Conservation (phyloP, 2,797 vertebrate genomes). For the Chloroceryle amazona region DNA sequence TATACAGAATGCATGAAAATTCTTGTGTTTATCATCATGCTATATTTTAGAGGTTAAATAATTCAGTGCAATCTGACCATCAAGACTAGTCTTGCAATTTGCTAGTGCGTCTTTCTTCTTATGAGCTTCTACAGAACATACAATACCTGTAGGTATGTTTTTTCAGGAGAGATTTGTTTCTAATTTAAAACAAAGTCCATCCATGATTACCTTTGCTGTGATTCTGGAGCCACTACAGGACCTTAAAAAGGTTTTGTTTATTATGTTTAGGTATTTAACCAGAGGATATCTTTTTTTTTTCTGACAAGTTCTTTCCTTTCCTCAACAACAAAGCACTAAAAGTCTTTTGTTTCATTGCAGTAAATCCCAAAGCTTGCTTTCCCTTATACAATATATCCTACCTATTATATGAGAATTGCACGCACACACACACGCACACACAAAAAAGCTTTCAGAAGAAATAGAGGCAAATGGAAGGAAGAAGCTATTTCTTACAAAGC, state of each 20-base stretch:
- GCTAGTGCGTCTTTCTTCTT: not conserved
- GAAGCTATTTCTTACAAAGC: not conserved
- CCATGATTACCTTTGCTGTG: not conserved
- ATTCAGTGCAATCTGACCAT: not conserved
- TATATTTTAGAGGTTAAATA: not conserved
- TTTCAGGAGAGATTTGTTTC: not conserved
- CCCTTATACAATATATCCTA: not conserved
- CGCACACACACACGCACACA: too few species aligned
- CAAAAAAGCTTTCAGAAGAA: not conserved
- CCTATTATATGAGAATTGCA: not conserved
- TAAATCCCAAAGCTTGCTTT: not conserved
- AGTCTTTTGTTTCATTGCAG: not conserved
- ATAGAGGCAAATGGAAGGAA: not conserved
- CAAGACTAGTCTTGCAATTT: not conserved
- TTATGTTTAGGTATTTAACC: not conserved
- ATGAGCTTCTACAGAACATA: not conserved
- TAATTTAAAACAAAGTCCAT: not conserved
- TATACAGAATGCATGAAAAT: not conserved
- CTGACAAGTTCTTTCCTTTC: not conserved
- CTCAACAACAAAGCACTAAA: not conserved
- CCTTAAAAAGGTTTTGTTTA: not conserved
- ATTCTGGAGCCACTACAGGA: not conserved
- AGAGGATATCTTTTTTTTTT: not conserved
- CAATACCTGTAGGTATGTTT: not conserved
- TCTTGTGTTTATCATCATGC: not conserved